Base-by-base conservation (phyloP, 2,888 invertebrate species). In the Synanthedon formicaeformis region DNA sequence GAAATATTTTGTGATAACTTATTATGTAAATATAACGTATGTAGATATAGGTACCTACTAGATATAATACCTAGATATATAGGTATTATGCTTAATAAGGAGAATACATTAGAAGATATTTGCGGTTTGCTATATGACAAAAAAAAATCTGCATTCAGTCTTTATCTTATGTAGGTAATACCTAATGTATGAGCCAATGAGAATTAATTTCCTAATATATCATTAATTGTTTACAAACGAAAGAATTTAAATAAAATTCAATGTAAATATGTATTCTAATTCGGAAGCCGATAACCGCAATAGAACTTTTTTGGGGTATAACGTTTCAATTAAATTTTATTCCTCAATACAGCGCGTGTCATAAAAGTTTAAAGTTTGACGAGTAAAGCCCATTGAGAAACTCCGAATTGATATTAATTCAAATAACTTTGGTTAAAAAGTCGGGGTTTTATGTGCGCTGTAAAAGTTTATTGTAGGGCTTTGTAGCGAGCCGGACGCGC, bases 301-400 rank as follows among this genome's bases (percentile, higher is more conserved):
- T 86, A 82, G 81, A 83, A 78, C 70, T 78, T 84, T 82, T 81
- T 80, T 65, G 60, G 73, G 71, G 75, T 70, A 75, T 75, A 34
- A 86, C 87, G 78, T 86, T 85, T 87, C 86, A 87, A 87, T 87
- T 87, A 86, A 87, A 83, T 85, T 87, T 87, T 86, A 87, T 87
- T 83, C 76, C 81, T 81, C 83, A 78, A 81, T 84, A 78, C 83
- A 76, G 82, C 76, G 82, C 75, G 78, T 71, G 79, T 81, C 84
- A 80, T 87, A 87, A 87, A 87, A 85, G 74, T 86, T 85, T 85
- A 87, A 81, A 81, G 82, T 85, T 81, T 78, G 86, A 87, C 84
- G 79, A 85, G 86, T 86, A 78, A 86, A 86, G 81, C 82, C 87
- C 87, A 87, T 86, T 87, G 86, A 87, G 85, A 75, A 85, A 84